phyloP scores from a whole-genome alignment of 1,140 invertebrate species.

The Cephus cinctus region DNA sequence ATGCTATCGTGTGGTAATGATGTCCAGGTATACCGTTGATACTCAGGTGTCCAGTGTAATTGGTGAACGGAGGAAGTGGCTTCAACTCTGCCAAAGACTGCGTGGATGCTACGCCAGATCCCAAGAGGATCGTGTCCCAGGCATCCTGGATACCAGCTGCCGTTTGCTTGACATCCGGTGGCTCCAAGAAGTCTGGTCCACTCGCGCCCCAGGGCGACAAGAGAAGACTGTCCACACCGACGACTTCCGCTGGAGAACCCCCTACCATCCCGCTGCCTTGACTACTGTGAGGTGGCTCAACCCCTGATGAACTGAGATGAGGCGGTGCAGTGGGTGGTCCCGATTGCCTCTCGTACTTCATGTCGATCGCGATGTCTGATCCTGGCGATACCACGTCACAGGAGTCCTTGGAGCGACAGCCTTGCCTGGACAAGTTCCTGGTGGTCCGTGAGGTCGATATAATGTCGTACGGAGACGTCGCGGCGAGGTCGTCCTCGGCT shows the following conservation, averaged over 20 bases:
- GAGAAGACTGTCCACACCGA: constrained; percentile 58
- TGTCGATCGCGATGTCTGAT: constrained; percentile 37
- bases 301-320: constrained; percentile 42
- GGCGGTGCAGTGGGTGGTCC: constrained; percentile 39
- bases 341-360: constrained; percentile 52
- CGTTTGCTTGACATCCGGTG: constrained; percentile 45
- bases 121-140: constrained; percentile 53
- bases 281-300: constrained; percentile 50
- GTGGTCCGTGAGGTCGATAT: constrained; percentile 15
- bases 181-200: constrained; percentile 52
- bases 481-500: constrained; percentile 25
- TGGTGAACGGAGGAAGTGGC: constrained; percentile 82
- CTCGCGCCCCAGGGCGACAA: constrained; percentile 59
- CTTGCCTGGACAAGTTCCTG: constrained; percentile 9
- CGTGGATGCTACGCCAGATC: constrained; percentile 43
- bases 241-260: constrained; percentile 42
- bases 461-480: constrained; percentile 38
- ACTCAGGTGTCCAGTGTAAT: constrained; percentile 77
- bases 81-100: constrained; percentile 75
- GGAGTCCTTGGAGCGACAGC: constrained; percentile 10
- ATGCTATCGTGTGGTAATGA: constrained; percentile 79
- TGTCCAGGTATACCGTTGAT: constrained; percentile 85
- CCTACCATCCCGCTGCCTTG: constrained; percentile 43
- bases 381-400: constrained; percentile 20
- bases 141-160: constrained; percentile 51